These are phyloP conservation scores for Caenorhabditis japonica DNA, from an alignment of 2,888 invertebrate species.

Conservation along the genomic window DNA sequence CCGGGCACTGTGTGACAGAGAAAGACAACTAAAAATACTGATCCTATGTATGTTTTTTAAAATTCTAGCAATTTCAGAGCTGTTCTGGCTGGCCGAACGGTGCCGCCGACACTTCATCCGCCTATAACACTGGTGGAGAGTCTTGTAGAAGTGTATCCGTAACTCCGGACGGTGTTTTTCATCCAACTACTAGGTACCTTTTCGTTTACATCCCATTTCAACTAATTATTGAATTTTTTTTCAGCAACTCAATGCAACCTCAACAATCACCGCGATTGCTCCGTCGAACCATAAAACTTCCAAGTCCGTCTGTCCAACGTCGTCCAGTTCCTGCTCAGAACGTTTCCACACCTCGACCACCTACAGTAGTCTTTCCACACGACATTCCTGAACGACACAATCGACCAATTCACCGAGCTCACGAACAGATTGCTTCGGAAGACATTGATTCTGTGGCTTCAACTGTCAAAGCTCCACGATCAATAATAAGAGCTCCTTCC, in stretches of 20 bases:
- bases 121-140: conserved; percentile 84
- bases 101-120: conserved; percentile 82
- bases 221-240: neutral
- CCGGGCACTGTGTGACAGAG: no score
- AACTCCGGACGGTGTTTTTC: conserved; percentile 59
- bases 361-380: conserved; percentile 49
- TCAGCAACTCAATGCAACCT: conserved; percentile 32
- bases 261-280: conserved; percentile 45
- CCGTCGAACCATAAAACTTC: conserved; percentile 43
- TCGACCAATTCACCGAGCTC: conserved; percentile 31
- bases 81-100: conserved; percentile 52
- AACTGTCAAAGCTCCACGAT: conserved; percentile 12
- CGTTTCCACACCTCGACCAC: conserved; percentile 32
- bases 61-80: no score
- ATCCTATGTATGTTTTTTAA: no score
- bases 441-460: conserved; percentile 24
- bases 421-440: conserved; percentile 25
- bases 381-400: conserved; percentile 40
- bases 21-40: no score
- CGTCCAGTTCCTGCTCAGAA: conserved; percentile 23
- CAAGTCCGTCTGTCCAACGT: conserved; percentile 40
- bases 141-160: conserved; percentile 82
- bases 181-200: conserved; percentile 23
- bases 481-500: conserved; percentile 31
- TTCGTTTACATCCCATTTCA: neutral